A percentile compares a stretch with the other conserved stretches of the same genome.
These are phyloP conservation scores for Leptopilina clavipes DNA, from an alignment of 1,140 invertebrate genomes.

Conservation along the genomic window DNA sequence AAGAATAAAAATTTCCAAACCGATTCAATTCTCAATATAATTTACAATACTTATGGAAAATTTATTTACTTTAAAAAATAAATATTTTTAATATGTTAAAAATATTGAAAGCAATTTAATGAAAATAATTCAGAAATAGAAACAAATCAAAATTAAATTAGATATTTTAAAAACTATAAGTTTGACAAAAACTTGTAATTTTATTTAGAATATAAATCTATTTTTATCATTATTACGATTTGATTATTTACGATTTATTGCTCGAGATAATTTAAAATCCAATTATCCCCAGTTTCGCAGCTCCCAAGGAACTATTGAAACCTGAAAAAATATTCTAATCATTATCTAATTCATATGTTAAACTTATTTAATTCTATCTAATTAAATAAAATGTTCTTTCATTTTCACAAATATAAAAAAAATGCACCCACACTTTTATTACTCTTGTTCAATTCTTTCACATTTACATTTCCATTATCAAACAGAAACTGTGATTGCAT, in stretches of 20 bases:
- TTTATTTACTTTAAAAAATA: too few relatives aligned
- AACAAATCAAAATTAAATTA: too few relatives aligned
- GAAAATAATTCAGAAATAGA: too few relatives aligned
- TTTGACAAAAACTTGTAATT: background rate
- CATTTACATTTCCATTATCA: constrained; percentile 32
- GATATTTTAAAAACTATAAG: too few relatives aligned
- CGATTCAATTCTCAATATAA: too few relatives aligned
- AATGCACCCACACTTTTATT: background rate
- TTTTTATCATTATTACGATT: background rate
- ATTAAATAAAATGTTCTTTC: too few relatives aligned
- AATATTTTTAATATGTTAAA: too few relatives aligned
- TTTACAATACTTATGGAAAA: too few relatives aligned
- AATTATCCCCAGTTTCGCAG: background rate
- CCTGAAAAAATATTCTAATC: background rate
- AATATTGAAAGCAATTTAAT: too few relatives aligned
- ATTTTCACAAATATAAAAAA: too few relatives aligned
- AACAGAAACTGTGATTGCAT: constrained; percentile 49
- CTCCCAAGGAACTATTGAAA: background rate
- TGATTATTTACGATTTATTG: constrained; percentile 4
- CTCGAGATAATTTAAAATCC: background rate
- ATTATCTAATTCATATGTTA: background rate
- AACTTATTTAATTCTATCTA: too few relatives aligned
- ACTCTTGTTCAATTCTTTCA: constrained; percentile 22
- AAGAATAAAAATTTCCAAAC: background rate
- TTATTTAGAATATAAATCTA: background rate